Base-by-base conservation (phyloP, 2,113 vertebrate genomes). In the Lynx canadensis region DNA sequence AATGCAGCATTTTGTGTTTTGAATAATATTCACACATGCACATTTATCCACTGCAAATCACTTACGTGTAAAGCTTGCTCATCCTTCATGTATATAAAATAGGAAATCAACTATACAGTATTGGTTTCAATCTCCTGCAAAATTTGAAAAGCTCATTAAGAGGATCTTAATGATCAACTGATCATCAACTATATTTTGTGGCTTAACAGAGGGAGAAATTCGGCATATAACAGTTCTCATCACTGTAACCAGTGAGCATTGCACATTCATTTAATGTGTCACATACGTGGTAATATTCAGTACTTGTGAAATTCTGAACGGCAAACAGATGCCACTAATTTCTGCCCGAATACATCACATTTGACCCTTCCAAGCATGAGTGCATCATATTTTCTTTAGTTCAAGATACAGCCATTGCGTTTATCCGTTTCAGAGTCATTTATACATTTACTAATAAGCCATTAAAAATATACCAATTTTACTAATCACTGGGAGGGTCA, bases 361-460 rank as follows among this genome's bases (percentile, higher is more conserved):
- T 94, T 98, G 95, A 98, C 95, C 87, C 81, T 95, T 94, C 65
- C 84, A 95, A 94, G 94, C 94, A 94, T 94, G 90, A 96, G 69
- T 88, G 57, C 27, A 80, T 96, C 74, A 88, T 91, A 97, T 92
- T 96, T 97, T 95, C 48, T 80, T 92, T 94, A 86, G 91, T 95
- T 98, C 95, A 97, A 91, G 92, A 65, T 91, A 85, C 45, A 93
- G 89, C 52, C 25, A 96, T 97, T 65, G 78, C 76, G 93, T 73
- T 95, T 96, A 91, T 31, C 82, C 66, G 91, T 97, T 97, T 95
- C 68, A 94, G 92, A 96, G 87, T 89, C 94, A 95, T 94, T 96
- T 96, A 95, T 96, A 68, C 88, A 95, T 96, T 96, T 97, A 33
- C 94, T 98, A 97, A 98, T 98, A 98, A 97, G 57, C 80, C 95